Conservation (phyloP, 92 coral and sea anemone species). For the Bergia puertoricense region DNA sequence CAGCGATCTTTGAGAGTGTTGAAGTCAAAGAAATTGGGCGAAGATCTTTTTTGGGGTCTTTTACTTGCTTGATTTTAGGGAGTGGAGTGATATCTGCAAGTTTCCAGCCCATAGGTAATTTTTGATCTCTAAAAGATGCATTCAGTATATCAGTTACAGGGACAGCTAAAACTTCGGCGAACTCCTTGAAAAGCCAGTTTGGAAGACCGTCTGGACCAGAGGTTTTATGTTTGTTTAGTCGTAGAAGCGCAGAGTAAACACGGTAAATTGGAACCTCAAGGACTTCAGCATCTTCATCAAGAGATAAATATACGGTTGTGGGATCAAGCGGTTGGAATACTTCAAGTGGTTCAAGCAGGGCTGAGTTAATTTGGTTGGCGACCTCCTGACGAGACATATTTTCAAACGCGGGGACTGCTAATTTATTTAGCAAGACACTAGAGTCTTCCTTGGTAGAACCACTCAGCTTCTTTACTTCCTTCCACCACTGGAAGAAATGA, state of each 20-base stretch:
- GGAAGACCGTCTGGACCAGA: constrained; percentile 6
- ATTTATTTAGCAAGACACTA: constrained; percentile 10
- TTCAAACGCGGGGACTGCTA: constrained; percentile 15
- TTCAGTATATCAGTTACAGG: constrained; percentile 30
- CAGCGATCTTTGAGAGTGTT: constrained; percentile 1
- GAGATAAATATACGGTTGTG: background rate
- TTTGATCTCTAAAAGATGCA: too few relatives aligned
- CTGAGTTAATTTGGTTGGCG: constrained; percentile 37
- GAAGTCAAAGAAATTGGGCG: background rate
- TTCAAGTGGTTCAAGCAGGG: constrained; percentile 33
- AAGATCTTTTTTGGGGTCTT: background rate
- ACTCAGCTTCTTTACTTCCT: background rate
- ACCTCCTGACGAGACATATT: constrained; percentile 35
- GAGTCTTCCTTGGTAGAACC: too few relatives aligned
- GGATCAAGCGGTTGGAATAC: constrained; percentile 30
- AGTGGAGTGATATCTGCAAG: too few relatives aligned
- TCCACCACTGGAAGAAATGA: constrained; percentile 64
- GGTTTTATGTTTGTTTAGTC: constrained; percentile 29
- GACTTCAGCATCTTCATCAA: constrained; percentile 1
- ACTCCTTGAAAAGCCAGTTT: constrained; percentile 37
- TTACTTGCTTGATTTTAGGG: background rate
- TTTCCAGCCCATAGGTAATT: too few relatives aligned
- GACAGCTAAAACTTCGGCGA: constrained; percentile 25
- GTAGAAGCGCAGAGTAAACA: constrained; percentile 18
- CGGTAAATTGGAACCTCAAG: constrained; percentile 18